Evolutionary conservation across 1,140 invertebrate genomes (phyloP).

Genomic region (Olivierus martensii): DNA sequence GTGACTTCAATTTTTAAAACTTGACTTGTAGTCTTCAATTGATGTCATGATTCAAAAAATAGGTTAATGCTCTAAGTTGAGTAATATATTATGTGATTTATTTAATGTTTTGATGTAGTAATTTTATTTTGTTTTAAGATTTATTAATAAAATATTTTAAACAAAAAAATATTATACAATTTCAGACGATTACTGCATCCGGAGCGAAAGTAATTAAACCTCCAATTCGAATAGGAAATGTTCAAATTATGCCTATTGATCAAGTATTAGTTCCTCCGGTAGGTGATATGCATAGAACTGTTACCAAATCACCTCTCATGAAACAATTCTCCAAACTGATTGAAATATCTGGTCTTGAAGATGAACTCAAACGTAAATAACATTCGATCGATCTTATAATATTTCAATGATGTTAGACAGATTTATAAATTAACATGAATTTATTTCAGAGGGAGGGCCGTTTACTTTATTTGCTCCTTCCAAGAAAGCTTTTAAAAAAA

Average conservation of each 20-base stretch:
- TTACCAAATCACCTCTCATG: slow-evolving; percentile 5
- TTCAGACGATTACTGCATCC: slow-evolving; percentile 2
- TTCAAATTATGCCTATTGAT: slow-evolving; percentile 1
- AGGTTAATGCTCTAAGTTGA: no score
- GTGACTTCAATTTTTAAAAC: no score
- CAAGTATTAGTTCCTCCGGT: slow-evolving; percentile 1
- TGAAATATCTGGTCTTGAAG: not conserved
- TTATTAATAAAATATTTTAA: no score
- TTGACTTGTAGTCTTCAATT: no score
- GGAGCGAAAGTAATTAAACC: slow-evolving; percentile 1
- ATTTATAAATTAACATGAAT: not conserved
- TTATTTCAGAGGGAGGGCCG: slow-evolving; percentile 1
- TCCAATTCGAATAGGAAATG: not conserved
- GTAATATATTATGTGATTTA: no score
- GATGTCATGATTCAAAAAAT: no score
- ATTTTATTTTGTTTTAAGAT: no score
- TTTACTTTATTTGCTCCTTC: slow-evolving; percentile 5
- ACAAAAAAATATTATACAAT: no score
- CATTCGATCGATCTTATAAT: no score
- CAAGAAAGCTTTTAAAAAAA: slow-evolving; percentile 3
- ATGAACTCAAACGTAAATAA: not conserved
- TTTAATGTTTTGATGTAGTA: no score
- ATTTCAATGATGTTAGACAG: no score
- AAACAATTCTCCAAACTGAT: slow-evolving; percentile 8
- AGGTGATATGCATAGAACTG: not conserved